Evolutionary conservation across 2,113 vertebrate genomes (phyloP), one percentile per base, ranked within the genome.

Genomic region (Gavialis gangeticus): DNA sequence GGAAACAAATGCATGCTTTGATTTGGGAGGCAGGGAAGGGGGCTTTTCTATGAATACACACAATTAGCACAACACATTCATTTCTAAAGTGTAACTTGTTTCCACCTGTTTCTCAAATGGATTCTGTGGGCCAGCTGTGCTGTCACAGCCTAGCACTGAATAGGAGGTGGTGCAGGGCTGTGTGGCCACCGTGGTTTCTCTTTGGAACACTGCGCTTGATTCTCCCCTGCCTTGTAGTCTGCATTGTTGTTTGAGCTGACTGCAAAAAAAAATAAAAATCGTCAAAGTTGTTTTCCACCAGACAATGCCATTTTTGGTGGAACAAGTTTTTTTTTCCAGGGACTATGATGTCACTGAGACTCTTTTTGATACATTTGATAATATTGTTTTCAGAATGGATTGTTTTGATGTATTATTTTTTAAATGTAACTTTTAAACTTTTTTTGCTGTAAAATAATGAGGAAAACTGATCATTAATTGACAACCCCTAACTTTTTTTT

Each of bases 21-120:
- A 87, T 92, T 58, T 67, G 75, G 92, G 91, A 88, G 94, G 92
- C 91, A 85, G 46, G 46, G 46, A 46, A 46, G 46, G 46, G 46
- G 46, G 46, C 46, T 46, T 46, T 46, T 46, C 46, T 16, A 56
- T 85, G 82, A 55, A 94, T 91, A 96, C 95, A 95, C 96, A 94
- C 92, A 77, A 87, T 96, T 95, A 95, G 94, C 92, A 96, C 77
- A 81, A 60, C 22, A 69, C 76, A 63, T 90, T 79, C 80, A 64
- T 92, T 91, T 82, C 79, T 82, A 10, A 21, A 66, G 9, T 25
- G 62, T 28, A 64, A 60, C 75, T 91, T 93, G 94, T 82, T 67
- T 73, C 22, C 16, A 57, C 89, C 30, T 82, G 91, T 87, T 69
- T 97, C 56, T 91, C 0, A 0, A 16, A 81, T 63, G 79, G 69